Conservation (phyloP, 1,140 invertebrate species). For the Schlechtendalia chinensis region DNA sequence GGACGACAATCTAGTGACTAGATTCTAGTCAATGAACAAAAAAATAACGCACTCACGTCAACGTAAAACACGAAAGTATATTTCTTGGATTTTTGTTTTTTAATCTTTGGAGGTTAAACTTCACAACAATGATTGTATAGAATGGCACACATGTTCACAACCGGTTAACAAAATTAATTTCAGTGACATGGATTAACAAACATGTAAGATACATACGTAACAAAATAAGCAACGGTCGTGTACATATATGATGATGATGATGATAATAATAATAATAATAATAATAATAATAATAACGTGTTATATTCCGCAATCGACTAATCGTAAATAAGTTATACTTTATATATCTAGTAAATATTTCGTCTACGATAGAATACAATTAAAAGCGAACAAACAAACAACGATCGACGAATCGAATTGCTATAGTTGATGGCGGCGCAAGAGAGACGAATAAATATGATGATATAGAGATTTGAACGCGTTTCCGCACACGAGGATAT, state of each 20-base stretch:
- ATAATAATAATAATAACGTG: constrained; percentile 37
- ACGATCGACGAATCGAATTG: constrained; percentile 18
- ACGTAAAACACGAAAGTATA: constrained; percentile 47
- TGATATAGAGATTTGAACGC: background rate
- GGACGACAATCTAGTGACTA: no score
- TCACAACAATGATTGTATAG: constrained; percentile 48
- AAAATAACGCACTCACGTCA: background rate
- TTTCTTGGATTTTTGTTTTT: constrained; percentile 58
- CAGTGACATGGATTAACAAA: constrained; percentile 27
- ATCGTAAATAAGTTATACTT: constrained; percentile 32
- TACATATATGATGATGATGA: constrained; percentile 9
- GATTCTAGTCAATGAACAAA: no score
- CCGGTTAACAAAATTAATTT: constrained; percentile 41
- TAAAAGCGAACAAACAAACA: constrained; percentile 44
- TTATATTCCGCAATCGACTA: constrained; percentile 36
- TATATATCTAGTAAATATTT: constrained; percentile 48
- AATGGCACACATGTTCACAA: constrained; percentile 49
- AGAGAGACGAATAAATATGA: background rate
- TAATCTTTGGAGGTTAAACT: constrained; percentile 38
- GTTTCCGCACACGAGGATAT: constrained; percentile 30
- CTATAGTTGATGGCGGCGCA: background rate
- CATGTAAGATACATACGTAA: background rate
- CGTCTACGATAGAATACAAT: constrained; percentile 38
- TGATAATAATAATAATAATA: constrained; percentile 26
- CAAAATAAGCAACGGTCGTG: constrained; percentile 25